These are phyloP conservation scores for Chionodraco myersi DNA, from an alignment of 2,113 vertebrate species.

Conservation along the genomic window DNA sequence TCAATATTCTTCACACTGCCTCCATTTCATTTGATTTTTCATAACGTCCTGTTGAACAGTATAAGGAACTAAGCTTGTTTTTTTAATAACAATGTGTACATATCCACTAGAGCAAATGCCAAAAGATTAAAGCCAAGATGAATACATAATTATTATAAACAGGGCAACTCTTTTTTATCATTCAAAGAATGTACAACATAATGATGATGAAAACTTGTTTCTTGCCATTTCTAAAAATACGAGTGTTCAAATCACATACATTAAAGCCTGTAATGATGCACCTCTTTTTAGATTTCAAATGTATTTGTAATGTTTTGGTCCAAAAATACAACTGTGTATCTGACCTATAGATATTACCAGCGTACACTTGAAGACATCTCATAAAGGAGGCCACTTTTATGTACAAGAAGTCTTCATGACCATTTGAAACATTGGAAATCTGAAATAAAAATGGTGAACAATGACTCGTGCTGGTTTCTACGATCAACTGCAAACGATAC, in stretches of 20 bases:
- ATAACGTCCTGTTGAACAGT: background rate
- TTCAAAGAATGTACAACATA: conserved; percentile 55
- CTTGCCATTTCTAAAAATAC: conserved; percentile 23
- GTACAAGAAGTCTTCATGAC: conserved; percentile 24
- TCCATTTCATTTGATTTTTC: background rate
- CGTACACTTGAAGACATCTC: background rate
- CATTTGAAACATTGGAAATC: conserved; percentile 6
- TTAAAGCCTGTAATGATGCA: conserved; percentile 31
- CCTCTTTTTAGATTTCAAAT: conserved; percentile 5
- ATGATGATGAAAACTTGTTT: conserved; percentile 36
- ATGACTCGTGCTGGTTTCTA: conserved; percentile 33
- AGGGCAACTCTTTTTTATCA: conserved; percentile 29
- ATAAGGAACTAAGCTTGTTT: background rate
- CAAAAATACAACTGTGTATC: background rate
- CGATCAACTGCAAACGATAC: background rate
- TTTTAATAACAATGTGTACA: conserved; percentile 32
- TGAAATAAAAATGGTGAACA: conserved; percentile 56
- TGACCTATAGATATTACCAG: background rate
- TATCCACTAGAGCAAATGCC: conserved; percentile 31
- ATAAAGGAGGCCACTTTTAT: background rate
- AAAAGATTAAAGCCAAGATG: conserved; percentile 11
- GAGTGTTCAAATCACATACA: conserved; percentile 37
- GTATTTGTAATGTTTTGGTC: background rate
- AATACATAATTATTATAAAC: conserved; percentile 34
- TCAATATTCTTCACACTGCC: background rate